phyloP scores from a whole-genome alignment of 1,140 invertebrate genomes.

The Melanaphis sacchari region DNA sequence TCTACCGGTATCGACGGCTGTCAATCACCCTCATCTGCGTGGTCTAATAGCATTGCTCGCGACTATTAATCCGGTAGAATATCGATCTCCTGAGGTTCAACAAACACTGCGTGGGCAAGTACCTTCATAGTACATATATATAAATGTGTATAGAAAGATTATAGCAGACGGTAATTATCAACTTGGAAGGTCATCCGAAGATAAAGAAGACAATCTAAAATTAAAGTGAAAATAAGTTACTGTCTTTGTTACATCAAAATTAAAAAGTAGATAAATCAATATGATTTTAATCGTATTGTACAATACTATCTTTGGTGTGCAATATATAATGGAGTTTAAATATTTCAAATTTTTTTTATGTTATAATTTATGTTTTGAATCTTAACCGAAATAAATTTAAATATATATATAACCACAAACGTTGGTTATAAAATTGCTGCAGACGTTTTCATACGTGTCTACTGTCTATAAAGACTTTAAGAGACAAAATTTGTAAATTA shows the following conservation, averaged over 20 bases:
- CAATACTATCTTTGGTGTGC: background rate
- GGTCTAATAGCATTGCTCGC: background rate
- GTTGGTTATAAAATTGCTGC: too few relatives aligned
- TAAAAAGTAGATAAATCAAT: background rate
- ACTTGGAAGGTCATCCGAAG: background rate
- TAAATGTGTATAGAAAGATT: too few relatives aligned
- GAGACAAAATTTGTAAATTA: too few relatives aligned
- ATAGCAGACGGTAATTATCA: background rate
- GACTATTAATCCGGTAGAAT: constrained; percentile 5
- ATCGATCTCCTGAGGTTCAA: constrained; percentile 17
- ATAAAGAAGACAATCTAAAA: background rate
- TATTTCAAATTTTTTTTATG: too few relatives aligned
- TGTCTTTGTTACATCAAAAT: background rate
- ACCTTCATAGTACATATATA: background rate
- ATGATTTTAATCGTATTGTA: background rate
- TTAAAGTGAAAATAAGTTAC: background rate
- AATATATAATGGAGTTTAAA: background rate
- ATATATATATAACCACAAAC: too few relatives aligned
- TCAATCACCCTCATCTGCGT: constrained; percentile 39
- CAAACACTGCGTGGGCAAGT: background rate
- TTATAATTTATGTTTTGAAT: too few relatives aligned
- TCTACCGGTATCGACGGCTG: constrained; percentile 37
- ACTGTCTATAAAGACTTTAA: too few relatives aligned
- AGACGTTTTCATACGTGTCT: too few relatives aligned
- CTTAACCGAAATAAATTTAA: too few relatives aligned